Percentiles rank a stretch among this genome's conserved stretches.
phyloP scores from a whole-genome alignment of 2,113 vertebrate genomes.

The Puntigrus tetrazona region DNA sequence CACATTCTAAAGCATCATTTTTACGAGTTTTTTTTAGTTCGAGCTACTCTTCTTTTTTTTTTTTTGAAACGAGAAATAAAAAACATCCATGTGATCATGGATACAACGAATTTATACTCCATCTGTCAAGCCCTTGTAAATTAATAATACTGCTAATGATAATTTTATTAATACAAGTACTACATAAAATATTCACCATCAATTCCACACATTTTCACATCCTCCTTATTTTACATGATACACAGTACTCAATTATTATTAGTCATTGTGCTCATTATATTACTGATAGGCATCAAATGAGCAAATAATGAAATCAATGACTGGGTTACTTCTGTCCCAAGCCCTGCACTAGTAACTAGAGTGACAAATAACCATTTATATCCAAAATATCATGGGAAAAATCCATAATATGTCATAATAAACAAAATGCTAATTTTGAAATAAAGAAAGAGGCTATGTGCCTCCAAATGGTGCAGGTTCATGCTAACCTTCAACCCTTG shows the following conservation, averaged over 20 bases:
- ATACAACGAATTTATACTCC: not conserved
- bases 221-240: not conserved
- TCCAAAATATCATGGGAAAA: not conserved
- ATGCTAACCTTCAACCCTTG: not conserved
- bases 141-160: not conserved
- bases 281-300: not conserved
- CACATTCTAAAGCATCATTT: constrained; percentile 11
- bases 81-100: not conserved
- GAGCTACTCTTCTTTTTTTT: not conserved
- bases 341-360: not conserved
- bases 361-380: not conserved
- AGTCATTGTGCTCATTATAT: not conserved
- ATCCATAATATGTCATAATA: no score
- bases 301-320: not conserved
- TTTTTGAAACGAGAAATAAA: not conserved
- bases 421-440: not conserved
- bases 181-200: not conserved
- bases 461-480: not conserved
- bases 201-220: not conserved
- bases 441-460: not conserved
- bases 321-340: not conserved
- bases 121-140: not conserved
- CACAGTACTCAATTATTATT: not conserved
- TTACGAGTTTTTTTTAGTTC: not conserved
- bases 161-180: not conserved